Conservation (phyloP, 2,888 invertebrate genomes). For the Phania funesta region DNA sequence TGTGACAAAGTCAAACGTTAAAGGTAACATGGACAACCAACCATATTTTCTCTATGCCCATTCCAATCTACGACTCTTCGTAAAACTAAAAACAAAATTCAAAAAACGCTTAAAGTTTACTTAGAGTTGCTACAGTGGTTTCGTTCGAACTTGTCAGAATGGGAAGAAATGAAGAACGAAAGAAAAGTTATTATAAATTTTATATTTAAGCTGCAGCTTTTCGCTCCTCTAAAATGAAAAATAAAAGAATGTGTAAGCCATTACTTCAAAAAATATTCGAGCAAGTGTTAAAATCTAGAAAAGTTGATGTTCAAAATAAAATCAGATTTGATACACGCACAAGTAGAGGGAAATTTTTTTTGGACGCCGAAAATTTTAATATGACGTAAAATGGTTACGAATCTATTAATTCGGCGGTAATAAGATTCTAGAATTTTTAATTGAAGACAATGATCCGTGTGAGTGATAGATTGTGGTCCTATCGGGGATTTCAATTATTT, state of each 20-base stretch:
- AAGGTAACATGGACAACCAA: constrained; percentile 31
- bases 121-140: constrained; percentile 25
- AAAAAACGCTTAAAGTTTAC: constrained; percentile 50
- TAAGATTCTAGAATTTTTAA: too few species aligned
- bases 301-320: constrained; percentile 38
- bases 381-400: too few species aligned
- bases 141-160: background rate
- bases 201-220: constrained; percentile 29
- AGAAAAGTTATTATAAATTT: constrained; percentile 11
- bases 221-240: background rate
- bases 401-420: too few species aligned
- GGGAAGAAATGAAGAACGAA: background rate
- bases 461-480: too few species aligned
- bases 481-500: too few species aligned
- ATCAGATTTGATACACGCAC: constrained; percentile 44
- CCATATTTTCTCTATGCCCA: background rate
- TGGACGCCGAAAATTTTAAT: too few species aligned
- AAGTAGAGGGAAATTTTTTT: background rate
- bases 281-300: constrained; percentile 34
- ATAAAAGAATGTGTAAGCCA: constrained; percentile 6
- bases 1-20: constrained; percentile 59
- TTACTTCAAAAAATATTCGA: constrained; percentile 9
- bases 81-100: background rate
- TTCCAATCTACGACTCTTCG: background rate
- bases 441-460: too few species aligned